Evolutionary conservation across 2,113 vertebrate species (phyloP).

Genomic region (Garra rufa): DNA sequence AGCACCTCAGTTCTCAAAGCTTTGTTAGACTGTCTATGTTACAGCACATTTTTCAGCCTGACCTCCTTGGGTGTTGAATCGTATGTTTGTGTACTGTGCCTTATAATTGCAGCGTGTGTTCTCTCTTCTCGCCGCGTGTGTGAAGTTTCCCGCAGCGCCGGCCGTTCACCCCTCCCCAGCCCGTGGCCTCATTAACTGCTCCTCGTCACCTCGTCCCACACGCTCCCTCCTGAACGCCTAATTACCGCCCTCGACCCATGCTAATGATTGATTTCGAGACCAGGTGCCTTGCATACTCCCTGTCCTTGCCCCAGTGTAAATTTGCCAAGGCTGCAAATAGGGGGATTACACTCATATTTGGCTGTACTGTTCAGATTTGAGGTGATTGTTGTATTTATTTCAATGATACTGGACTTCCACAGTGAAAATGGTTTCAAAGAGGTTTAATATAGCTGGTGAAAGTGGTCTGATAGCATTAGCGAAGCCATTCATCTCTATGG

Average conservation of each 20-base stretch:
- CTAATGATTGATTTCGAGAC: constrained; percentile 56
- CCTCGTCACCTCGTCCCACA: constrained; percentile 37
- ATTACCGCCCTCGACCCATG: constrained; percentile 54
- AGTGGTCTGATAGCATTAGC: background rate
- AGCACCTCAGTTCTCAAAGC: background rate
- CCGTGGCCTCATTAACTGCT: constrained; percentile 61
- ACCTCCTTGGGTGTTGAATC: constrained; percentile 34
- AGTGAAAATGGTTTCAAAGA: background rate
- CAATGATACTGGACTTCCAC: background rate
- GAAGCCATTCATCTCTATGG: background rate
- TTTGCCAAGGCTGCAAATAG: constrained; percentile 6
- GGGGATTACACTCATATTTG: background rate
- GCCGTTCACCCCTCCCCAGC: constrained; percentile 40
- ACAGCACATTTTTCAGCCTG: constrained; percentile 37
- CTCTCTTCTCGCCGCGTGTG: constrained; percentile 7
- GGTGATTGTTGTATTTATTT: background rate
- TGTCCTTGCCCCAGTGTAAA: constrained; percentile 29
- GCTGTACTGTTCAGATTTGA: background rate
- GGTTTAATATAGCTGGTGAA: background rate
- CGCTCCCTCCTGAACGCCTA: constrained; percentile 49
- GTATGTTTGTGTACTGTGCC: constrained; percentile 42
- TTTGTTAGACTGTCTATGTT: constrained; percentile 18
- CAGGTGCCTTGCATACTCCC: constrained; percentile 15
- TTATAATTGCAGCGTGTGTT: constrained; percentile 35
- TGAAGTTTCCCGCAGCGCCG: constrained; percentile 39